Base-by-base conservation (phyloP, 1,140 invertebrate genomes). In the Zaprionus lachaisei region DNA sequence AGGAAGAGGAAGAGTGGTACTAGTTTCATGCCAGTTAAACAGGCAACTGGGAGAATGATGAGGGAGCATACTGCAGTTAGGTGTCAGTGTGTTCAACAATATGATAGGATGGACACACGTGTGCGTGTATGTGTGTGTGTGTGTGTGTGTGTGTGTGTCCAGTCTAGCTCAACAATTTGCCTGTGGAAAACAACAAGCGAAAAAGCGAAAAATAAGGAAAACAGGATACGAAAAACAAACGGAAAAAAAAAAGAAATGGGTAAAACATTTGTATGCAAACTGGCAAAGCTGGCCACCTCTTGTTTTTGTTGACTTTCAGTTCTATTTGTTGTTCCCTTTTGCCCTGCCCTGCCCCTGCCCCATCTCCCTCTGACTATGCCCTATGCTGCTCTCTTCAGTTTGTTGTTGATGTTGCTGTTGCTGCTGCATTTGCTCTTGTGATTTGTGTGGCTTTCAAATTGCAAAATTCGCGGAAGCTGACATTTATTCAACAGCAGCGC, bases 371-470 rank as follows among this genome's bases (percentile, higher is more conserved):
- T 55, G 24, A 1, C 20, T 57, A 34, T 34, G 31, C 31, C 9
- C 31, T 34, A 34, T 34, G 31, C 9, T 34, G 31, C 31, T 34
- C 31, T 34, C 9, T 34, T 34, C 9, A 11, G 20, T 20, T 28
- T 55, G 20, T 26, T 55, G n/a, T 38, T 41, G 20, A 47, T 57
- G 44, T 57, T 68, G 65, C 55, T 69, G 71, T 65, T 75, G 69
- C 56, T 74, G 54, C 34, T 64, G 66, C 34, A 73, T 31, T 56
- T 77, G 76, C 31, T 73, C 70, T 86, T 84, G 83, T 87, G 80
- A 86, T 87, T 89, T 87, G 83, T 87, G 84, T 89, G 83, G 83
- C 83, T 89, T 89, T 87, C 81, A 89, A 87, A 87, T 87, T 87
- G 83, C 84, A 66, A 89, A 87, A 87, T 89, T 87, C 78, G 83